A percentile compares a stretch with the other conserved stretches of the same genome.
These are phyloP conservation scores for Ondatra zibethicus DNA, from an alignment of 2,113 vertebrate genomes.

Conservation along the genomic window DNA sequence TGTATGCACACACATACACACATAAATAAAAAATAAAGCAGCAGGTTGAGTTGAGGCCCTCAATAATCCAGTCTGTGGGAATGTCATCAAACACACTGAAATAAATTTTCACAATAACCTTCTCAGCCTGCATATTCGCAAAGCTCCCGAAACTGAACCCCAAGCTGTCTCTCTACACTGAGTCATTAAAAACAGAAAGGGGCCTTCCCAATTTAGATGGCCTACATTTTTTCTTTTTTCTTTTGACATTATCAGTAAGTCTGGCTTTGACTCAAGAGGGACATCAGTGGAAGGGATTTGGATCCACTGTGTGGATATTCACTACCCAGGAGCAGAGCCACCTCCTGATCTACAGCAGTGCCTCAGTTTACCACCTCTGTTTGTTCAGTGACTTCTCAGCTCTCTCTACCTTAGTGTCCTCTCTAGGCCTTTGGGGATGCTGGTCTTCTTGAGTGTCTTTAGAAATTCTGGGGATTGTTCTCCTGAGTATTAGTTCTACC, in stretches of 20 bases:
- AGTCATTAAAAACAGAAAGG: neutral
- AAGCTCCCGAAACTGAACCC: neutral
- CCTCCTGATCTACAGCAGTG: rapidly evolving
- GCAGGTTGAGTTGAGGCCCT: neutral
- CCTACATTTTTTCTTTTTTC: no score
- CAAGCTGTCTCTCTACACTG: neutral
- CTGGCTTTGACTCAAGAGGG: neutral
- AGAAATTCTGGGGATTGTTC: conserved; percentile 18
- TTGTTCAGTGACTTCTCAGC: neutral
- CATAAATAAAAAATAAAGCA: neutral
- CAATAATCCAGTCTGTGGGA: neutral
- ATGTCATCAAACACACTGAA: neutral
- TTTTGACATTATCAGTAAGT: neutral
- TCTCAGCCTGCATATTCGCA: neutral
- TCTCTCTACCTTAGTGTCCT: neutral
- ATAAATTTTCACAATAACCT: neutral
- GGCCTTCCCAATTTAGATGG: neutral
- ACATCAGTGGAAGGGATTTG: neutral
- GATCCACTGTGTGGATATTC: neutral
- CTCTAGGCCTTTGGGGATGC: neutral
- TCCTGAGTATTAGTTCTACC: no score
- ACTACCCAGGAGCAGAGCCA: neutral
- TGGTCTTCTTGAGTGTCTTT: neutral
- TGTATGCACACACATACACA: neutral
- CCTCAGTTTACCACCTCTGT: neutral